phyloP scores from a whole-genome alignment of 2,888 invertebrate genomes.

The Melanargia galathea region DNA sequence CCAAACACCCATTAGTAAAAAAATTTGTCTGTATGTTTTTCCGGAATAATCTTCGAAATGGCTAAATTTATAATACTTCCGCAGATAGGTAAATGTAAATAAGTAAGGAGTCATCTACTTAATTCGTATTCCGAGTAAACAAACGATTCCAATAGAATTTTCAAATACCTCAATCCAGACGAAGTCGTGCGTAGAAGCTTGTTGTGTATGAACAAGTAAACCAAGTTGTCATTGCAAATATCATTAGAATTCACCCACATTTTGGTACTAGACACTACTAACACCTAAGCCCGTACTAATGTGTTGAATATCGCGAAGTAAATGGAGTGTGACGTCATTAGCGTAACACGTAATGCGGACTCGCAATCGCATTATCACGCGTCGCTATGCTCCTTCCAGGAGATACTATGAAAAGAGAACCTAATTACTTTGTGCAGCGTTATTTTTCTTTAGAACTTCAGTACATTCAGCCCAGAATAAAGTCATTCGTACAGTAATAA shows the following conservation, averaged over 20 bases:
- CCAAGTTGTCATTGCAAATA: slow-evolving; percentile 15
- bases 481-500: neutral
- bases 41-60: no score
- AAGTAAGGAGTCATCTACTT: no score
- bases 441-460: neutral
- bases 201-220: no score
- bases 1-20: no score
- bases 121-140: no score
- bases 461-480: neutral
- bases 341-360: slow-evolving; percentile 34
- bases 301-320: slow-evolving; percentile 36
- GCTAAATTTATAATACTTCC: no score
- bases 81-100: no score
- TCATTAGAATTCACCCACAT: slow-evolving; percentile 17
- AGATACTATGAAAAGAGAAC: slow-evolving; percentile 19
- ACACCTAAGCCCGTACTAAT: slow-evolving; percentile 21
- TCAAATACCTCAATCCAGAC: no score
- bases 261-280: slow-evolving; percentile 31
- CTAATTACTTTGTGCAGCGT: slow-evolving; percentile 8
- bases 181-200: no score
- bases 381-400: slow-evolving; percentile 31
- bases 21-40: no score
- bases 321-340: slow-evolving; percentile 42
- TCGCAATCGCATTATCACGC: slow-evolving; percentile 39
- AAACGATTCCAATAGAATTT: no score